phyloP scores from a whole-genome alignment of 2,888 invertebrate species.

The Perdita meconis region DNA sequence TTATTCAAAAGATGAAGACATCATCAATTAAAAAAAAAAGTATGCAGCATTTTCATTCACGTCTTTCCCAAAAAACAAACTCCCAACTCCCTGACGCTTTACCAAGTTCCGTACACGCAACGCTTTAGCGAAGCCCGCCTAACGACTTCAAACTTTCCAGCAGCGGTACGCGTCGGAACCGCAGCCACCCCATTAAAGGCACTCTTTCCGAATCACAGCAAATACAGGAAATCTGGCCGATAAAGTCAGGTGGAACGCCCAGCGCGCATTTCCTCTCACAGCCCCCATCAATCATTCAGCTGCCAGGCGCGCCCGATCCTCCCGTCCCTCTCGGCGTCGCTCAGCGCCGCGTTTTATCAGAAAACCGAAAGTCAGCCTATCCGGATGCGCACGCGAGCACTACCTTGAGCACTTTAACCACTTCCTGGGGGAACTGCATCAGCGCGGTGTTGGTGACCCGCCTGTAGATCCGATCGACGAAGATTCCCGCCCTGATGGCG shows the following conservation, averaged over 20 bases:
- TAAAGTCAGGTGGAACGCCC: conserved; percentile 3
- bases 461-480: conserved; percentile 97
- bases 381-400: conserved; percentile 1
- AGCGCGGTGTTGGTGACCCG: conserved; percentile 91
- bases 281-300: conserved; percentile 8
- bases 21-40: too few relatives aligned
- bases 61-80: too few relatives aligned
- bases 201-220: not conserved
- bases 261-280: not conserved
- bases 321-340: not conserved
- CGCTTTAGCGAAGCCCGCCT: not conserved
- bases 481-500: conserved; percentile 97
- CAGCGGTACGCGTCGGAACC: not conserved
- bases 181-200: not conserved
- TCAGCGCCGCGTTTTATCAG: not conserved
- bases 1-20: too few relatives aligned
- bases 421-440: conserved; percentile 95
- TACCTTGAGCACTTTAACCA: conserved; percentile 94
- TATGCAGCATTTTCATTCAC: too few relatives aligned
- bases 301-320: not conserved
- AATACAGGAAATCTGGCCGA: not conserved
- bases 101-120: too few relatives aligned
- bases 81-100: too few relatives aligned
- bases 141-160: not conserved
- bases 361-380: not conserved